Conservation (phyloP, 2,888 invertebrate species). For the Lucinisca nassula region DNA sequence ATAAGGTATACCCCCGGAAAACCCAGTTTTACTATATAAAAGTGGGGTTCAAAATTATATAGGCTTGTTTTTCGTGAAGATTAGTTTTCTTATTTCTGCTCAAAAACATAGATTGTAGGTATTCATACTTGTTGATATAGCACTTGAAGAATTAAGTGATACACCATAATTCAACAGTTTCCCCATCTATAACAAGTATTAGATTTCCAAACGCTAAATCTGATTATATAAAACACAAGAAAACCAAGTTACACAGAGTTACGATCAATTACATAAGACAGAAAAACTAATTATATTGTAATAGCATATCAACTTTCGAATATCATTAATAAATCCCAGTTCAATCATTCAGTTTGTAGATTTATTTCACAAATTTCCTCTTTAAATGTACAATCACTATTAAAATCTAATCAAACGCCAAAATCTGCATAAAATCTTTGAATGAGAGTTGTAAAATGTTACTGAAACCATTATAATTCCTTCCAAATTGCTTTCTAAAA, state of each 20-base stretch:
- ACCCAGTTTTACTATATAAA: too few relatives aligned
- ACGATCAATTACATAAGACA: slow-evolving; percentile 10
- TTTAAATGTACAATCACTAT: slow-evolving; percentile 36
- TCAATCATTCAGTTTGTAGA: slow-evolving; percentile 8
- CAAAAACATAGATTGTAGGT: too few relatives aligned
- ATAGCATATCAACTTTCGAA: not conserved
- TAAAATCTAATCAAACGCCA: slow-evolving; percentile 47
- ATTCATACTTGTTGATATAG: too few relatives aligned
- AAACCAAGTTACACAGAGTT: not conserved
- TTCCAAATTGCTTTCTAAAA: slow-evolving; percentile 66
- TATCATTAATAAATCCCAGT: slow-evolving; percentile 13
- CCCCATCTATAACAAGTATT: slow-evolving; percentile 1
- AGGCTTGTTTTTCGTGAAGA: too few relatives aligned
- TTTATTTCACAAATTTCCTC: slow-evolving; percentile 17
- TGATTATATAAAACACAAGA: slow-evolving; percentile 2
- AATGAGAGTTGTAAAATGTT: slow-evolving; percentile 44
- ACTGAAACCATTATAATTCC: slow-evolving; percentile 28
- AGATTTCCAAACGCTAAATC: not conserved
- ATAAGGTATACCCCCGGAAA: too few relatives aligned
- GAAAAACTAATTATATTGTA: slow-evolving; percentile 10
- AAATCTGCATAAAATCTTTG: slow-evolving; percentile 51
- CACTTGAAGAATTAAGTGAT: too few relatives aligned
- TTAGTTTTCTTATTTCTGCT: too few relatives aligned
- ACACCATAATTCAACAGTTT: too few relatives aligned
- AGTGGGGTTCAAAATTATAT: too few relatives aligned